A percentile compares a stretch with the other conserved stretches of the same genome.
phyloP scores from a whole-genome alignment of 2,888 invertebrate genomes.

The Encarsia formosa region DNA sequence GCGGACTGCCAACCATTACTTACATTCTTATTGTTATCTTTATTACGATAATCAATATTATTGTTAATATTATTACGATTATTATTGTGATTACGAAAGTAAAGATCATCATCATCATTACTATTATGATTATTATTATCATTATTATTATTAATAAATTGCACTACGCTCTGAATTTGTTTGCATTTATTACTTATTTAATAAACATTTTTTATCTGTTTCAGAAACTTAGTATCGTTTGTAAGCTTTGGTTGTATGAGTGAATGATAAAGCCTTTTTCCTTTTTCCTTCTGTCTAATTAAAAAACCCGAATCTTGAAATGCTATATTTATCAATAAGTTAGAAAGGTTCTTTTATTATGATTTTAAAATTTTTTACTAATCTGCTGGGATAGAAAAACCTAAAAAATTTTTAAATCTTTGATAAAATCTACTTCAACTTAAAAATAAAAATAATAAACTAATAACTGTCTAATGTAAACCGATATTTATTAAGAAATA shows the following conservation, averaged over 20 bases:
- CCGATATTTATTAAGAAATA: too few species aligned
- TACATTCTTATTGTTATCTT: slow-evolving; percentile 6
- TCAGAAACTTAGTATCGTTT: slow-evolving; percentile 22
- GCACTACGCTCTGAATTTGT: slow-evolving; percentile 45
- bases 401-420: too few species aligned
- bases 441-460: too few species aligned
- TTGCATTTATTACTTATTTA: slow-evolving; percentile 28
- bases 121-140: slow-evolving; percentile 30
- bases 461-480: too few species aligned
- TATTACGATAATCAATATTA: slow-evolving; percentile 24
- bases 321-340: too few species aligned
- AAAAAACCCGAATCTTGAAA: too few species aligned
- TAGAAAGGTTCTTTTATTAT: too few species aligned
- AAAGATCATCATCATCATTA: slow-evolving; percentile 19
- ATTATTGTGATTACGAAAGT: slow-evolving; percentile 16
- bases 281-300: too few species aligned
- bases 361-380: too few species aligned
- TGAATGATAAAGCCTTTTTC: slow-evolving; percentile 1
- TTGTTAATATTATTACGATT: slow-evolving; percentile 12
- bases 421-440: too few species aligned
- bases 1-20: neutral
- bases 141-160: slow-evolving; percentile 47
- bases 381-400: too few species aligned
- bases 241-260: slow-evolving; percentile 10
- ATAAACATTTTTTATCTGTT: slow-evolving; percentile 26